phyloP scores from a whole-genome alignment of 2,797 vertebrate genomes.

The Vultur gryphus region DNA sequence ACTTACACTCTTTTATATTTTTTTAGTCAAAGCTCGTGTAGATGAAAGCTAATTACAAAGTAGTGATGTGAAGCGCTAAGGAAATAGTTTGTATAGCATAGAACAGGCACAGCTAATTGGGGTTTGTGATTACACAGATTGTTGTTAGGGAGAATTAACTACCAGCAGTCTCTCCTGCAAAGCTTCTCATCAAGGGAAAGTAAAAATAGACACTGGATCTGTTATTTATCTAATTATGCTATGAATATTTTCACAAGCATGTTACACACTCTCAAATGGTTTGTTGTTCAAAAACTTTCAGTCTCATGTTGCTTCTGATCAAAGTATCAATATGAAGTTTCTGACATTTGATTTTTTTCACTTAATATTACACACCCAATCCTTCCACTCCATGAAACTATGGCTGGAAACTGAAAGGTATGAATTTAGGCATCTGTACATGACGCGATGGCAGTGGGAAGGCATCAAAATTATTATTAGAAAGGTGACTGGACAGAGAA shows the following conservation, averaged over 20 bases:
- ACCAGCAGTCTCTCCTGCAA: constrained; percentile 93
- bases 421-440: neutral
- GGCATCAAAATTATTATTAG: neutral
- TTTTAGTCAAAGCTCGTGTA: constrained; percentile 86
- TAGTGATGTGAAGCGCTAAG: constrained; percentile 88
- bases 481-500: neutral
- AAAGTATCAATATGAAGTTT: constrained; percentile 61
- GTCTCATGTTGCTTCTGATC: constrained; percentile 69
- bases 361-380: neutral
- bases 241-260: constrained; percentile 81
- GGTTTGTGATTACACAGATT: constrained; percentile 99
- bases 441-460: neutral
- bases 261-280: constrained; percentile 78
- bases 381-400: neutral
- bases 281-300: constrained; percentile 77
- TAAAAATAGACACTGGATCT: constrained; percentile 87
- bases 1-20: constrained; percentile 93
- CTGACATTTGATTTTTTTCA: constrained; percentile 17
- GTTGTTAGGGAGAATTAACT: constrained; percentile 96
- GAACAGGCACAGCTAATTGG: constrained; percentile 96
- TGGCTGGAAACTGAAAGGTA: neutral
- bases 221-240: constrained; percentile 91
- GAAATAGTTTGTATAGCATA: constrained; percentile 88
- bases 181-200: constrained; percentile 90
- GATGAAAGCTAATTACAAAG: constrained; percentile 99